A percentile compares a stretch with the other conserved stretches of the same genome.
phyloP scores from a whole-genome alignment of 2,888 invertebrate genomes.

The Catocala nupta region DNA sequence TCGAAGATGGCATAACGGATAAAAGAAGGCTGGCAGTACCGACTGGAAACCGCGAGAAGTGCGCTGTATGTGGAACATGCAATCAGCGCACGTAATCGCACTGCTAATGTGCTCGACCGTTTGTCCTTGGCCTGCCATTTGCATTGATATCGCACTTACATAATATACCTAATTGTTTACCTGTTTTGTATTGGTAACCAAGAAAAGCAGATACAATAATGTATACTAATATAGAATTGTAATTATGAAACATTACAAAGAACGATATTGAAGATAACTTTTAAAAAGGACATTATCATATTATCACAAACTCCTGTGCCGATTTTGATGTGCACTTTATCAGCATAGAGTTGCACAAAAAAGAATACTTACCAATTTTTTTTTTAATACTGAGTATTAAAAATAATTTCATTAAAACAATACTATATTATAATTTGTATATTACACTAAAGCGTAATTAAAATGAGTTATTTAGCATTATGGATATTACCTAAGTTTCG shows the following conservation, averaged over 20 bases:
- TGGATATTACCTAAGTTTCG: not conserved
- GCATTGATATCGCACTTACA: constrained; percentile 41
- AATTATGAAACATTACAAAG: too few relatives aligned
- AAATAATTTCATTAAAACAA: too few relatives aligned
- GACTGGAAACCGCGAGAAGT: constrained; percentile 29
- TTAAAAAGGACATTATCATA: too few relatives aligned
- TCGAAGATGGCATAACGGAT: constrained; percentile 58
- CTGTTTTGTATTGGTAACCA: constrained; percentile 7
- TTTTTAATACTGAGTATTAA: too few relatives aligned
- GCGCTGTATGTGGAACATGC: constrained; percentile 33
- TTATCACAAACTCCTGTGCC: too few relatives aligned
- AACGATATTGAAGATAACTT: too few relatives aligned
- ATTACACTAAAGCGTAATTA: not conserved
- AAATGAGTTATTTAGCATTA: not conserved
- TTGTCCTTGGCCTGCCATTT: constrained; percentile 68
- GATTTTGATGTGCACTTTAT: too few relatives aligned
- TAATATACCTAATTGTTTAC: constrained; percentile 23
- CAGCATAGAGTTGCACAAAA: too few relatives aligned
- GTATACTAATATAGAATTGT: too few relatives aligned
- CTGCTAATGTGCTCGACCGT: constrained; percentile 59
- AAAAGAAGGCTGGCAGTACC: constrained; percentile 43
- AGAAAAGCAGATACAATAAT: too few relatives aligned
- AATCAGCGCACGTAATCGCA: constrained; percentile 61
- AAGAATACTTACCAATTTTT: too few relatives aligned
- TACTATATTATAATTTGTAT: too few relatives aligned